Conservation (phyloP, 2,888 invertebrate species). For the Acronicta leporina region DNA sequence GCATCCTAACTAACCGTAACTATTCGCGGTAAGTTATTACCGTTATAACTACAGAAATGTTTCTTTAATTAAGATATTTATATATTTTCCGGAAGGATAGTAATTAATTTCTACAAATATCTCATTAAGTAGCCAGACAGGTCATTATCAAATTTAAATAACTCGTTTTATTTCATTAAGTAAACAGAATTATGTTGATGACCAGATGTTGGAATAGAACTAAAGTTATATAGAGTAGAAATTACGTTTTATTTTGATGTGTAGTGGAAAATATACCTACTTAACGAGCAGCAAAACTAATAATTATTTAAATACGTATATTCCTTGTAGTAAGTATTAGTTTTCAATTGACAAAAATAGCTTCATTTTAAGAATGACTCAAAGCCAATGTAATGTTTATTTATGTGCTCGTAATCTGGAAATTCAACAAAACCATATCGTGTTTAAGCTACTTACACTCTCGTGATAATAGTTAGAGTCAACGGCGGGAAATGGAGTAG, state of each 20-base stretch:
- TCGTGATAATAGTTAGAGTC: slow-evolving; percentile 44
- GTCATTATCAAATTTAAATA: slow-evolving; percentile 62
- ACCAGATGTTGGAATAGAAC: slow-evolving; percentile 11
- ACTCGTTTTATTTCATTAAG: slow-evolving; percentile 49
- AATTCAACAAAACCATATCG: slow-evolving; percentile 49
- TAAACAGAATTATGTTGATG: slow-evolving; percentile 26
- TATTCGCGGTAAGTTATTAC: slow-evolving; percentile 34
- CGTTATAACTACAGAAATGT: slow-evolving; percentile 45
- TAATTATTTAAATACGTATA: neutral
- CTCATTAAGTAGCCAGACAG: slow-evolving; percentile 55
- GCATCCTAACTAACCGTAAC: slow-evolving; percentile 18
- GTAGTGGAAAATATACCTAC: too few species aligned
- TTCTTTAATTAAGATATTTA: slow-evolving; percentile 50
- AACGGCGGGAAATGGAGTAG: slow-evolving; percentile 48
- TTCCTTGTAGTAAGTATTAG: slow-evolving; percentile 8
- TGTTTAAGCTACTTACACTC: slow-evolving; percentile 49
- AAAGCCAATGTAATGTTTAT: slow-evolving; percentile 34
- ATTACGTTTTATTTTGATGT: neutral
- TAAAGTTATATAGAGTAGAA: slow-evolving; percentile 5
- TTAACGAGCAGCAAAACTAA: neutral
- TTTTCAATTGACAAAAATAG: slow-evolving; percentile 26
- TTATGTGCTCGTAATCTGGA: slow-evolving; percentile 36
- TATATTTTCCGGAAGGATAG: slow-evolving; percentile 68
- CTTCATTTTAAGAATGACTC: slow-evolving; percentile 41
- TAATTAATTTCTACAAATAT: slow-evolving; percentile 65